Conservation (phyloP, 2,888 invertebrate species). For the Miltochrista miniata region DNA sequence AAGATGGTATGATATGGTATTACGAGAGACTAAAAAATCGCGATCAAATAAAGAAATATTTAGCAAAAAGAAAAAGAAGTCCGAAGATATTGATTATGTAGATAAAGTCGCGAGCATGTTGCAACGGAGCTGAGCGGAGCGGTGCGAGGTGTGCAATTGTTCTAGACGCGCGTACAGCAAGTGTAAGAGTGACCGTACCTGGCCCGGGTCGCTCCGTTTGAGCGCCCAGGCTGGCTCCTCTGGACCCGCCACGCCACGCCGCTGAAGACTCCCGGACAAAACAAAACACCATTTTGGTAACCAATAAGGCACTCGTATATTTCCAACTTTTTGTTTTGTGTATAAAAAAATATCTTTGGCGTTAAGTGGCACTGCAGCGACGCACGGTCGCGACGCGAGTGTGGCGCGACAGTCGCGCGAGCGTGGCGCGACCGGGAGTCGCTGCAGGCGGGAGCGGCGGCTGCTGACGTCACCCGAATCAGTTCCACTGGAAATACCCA, state of each 20-base stretch:
- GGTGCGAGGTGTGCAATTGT: slow-evolving; percentile 53
- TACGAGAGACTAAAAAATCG: too few relatives aligned
- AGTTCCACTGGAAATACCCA: slow-evolving; percentile 74
- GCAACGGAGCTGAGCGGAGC: slow-evolving; percentile 15
- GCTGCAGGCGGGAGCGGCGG: slow-evolving; percentile 14
- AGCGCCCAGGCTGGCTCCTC: slow-evolving; percentile 89
- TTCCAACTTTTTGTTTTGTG: slow-evolving; percentile 61
- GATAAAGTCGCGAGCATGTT: slow-evolving; percentile 23
- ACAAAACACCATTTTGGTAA: slow-evolving; percentile 77
- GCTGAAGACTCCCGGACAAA: slow-evolving; percentile 43
- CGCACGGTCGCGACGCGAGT: slow-evolving; percentile 6
- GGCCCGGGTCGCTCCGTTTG: slow-evolving; percentile 91
- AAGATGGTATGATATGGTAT: too few relatives aligned
- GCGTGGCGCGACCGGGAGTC: slow-evolving; percentile 2
- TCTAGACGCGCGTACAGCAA: slow-evolving; percentile 58
- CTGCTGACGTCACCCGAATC: slow-evolving; percentile 73
- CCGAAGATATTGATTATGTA: neutral
- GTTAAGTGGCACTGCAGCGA: slow-evolving; percentile 47
- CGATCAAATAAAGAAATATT: too few relatives aligned
- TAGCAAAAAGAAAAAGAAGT: neutral
- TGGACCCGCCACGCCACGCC: slow-evolving; percentile 51
- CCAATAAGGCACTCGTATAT: slow-evolving; percentile 84
- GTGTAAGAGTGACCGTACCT: slow-evolving; percentile 86
- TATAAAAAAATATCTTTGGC: slow-evolving; percentile 78
- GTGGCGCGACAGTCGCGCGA: neutral